These are phyloP conservation scores for Sinocyclocheilus grahami DNA, from an alignment of 2,113 vertebrate genomes.

Conservation along the genomic window DNA sequence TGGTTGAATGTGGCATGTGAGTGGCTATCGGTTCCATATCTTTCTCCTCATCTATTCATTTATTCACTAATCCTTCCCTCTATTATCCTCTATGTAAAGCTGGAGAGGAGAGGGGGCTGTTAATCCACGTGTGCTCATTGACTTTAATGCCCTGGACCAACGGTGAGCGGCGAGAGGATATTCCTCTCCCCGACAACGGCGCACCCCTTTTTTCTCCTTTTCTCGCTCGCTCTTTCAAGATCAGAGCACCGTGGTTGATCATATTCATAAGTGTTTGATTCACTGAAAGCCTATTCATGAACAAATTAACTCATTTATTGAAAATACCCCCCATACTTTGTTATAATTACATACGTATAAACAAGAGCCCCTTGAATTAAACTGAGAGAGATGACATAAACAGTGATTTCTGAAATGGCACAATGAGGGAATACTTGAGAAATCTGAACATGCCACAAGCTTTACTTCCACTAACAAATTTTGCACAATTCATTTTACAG, in stretches of 20 bases:
- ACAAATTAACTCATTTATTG: slow-evolving; percentile 38
- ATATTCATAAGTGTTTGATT: slow-evolving; percentile 32
- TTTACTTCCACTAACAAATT: slow-evolving; percentile 6
- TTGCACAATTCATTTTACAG: background rate
- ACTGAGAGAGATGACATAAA: slow-evolving; percentile 35
- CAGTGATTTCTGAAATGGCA: slow-evolving; percentile 18
- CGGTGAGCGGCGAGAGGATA: slow-evolving; percentile 17
- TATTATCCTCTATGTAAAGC: slow-evolving; percentile 49
- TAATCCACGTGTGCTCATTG: slow-evolving; percentile 47
- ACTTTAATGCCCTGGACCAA: slow-evolving; percentile 8
- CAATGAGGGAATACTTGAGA: background rate
- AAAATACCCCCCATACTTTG: slow-evolving; percentile 33
- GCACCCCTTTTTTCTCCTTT: slow-evolving; percentile 1
- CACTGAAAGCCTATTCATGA: slow-evolving; percentile 37
- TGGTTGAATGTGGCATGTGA: slow-evolving; percentile 35
- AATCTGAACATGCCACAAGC: background rate
- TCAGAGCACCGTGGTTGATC: slow-evolving; percentile 37
- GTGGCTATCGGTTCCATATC: slow-evolving; percentile 54
- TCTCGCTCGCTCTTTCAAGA: slow-evolving; percentile 32
- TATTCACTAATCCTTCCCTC: slow-evolving; percentile 53
- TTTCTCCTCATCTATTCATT: slow-evolving; percentile 55
- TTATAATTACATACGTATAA: slow-evolving; percentile 33
- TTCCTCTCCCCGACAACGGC: slow-evolving; percentile 8
- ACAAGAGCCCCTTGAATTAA: slow-evolving; percentile 38
- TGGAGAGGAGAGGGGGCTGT: slow-evolving; percentile 29